Percentiles rank a stretch among this genome's conserved stretches.
phyloP scores from a whole-genome alignment of 2,888 invertebrate genomes.

The Drosophila dives region DNA sequence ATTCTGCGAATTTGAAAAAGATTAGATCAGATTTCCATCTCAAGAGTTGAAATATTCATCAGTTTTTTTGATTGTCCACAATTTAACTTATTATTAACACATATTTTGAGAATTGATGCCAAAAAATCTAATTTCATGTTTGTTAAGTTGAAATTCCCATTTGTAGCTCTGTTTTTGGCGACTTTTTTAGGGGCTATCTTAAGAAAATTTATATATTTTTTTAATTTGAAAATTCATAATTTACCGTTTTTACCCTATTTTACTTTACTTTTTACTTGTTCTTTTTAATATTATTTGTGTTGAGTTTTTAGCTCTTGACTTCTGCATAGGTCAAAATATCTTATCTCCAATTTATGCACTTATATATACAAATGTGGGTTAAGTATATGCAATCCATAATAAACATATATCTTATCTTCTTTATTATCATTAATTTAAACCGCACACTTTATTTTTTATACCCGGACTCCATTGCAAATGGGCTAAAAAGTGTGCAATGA shows the following conservation, averaged over 20 bases:
- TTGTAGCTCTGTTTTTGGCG: too few species aligned
- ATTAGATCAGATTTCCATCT: too few species aligned
- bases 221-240: background rate
- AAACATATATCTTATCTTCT: background rate
- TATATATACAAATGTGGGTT: background rate
- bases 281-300: background rate
- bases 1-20: background rate
- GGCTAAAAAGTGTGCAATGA: background rate
- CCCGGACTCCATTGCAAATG: background rate
- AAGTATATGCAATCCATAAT: background rate
- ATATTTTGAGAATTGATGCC: too few species aligned
- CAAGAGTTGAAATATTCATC: too few species aligned
- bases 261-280: background rate
- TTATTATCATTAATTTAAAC: background rate
- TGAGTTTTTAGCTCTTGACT: background rate
- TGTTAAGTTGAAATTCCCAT: too few species aligned
- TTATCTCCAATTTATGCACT: background rate
- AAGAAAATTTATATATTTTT: too few species aligned
- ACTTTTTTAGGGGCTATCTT: too few species aligned
- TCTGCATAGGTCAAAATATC: background rate
- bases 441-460: background rate
- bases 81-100: too few species aligned
- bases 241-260: background rate
- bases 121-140: too few species aligned
- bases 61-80: too few species aligned